phyloP scores from a whole-genome alignment of 2,113 vertebrate genomes.

The Alethe diademata region DNA sequence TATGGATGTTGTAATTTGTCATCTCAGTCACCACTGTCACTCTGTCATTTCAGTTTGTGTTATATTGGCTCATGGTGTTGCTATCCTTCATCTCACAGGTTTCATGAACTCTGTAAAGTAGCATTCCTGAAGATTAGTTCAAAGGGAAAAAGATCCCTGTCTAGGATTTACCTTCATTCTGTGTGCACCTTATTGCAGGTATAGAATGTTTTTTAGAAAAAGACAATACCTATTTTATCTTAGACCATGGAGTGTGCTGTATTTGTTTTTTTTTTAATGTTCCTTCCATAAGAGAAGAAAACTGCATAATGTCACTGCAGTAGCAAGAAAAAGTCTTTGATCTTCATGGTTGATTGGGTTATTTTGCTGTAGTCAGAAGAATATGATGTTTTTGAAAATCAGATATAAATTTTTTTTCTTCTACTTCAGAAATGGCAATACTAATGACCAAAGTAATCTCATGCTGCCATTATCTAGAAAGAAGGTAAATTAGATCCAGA shows the following conservation, averaged over 20 bases:
- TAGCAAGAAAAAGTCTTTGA: neutral
- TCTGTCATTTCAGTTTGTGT: constrained; percentile 65
- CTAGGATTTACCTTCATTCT: neutral
- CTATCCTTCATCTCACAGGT: neutral
- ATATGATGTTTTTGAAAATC: neutral
- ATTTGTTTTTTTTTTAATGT: neutral
- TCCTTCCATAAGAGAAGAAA: neutral
- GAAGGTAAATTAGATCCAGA: neutral
- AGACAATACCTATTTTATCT: neutral
- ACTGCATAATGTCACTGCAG: neutral
- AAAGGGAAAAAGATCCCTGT: neutral
- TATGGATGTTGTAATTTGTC: constrained; percentile 73
- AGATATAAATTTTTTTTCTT: neutral
- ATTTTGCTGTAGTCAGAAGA: neutral
- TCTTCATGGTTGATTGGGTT: neutral
- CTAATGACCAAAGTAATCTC: neutral
- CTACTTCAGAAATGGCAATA: neutral
- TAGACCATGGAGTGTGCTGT: neutral
- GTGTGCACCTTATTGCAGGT: neutral
- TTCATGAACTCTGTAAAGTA: neutral
- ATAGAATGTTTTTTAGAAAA: neutral
- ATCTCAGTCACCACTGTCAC: constrained; percentile 64
- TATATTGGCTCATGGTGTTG: neutral
- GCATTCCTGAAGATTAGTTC: neutral
- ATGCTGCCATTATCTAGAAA: neutral